Evolutionary conservation across 2,113 vertebrate genomes (phyloP), one percentile per base, ranked within the genome.

Genomic region (Beaufortia kweichowensis): DNA sequence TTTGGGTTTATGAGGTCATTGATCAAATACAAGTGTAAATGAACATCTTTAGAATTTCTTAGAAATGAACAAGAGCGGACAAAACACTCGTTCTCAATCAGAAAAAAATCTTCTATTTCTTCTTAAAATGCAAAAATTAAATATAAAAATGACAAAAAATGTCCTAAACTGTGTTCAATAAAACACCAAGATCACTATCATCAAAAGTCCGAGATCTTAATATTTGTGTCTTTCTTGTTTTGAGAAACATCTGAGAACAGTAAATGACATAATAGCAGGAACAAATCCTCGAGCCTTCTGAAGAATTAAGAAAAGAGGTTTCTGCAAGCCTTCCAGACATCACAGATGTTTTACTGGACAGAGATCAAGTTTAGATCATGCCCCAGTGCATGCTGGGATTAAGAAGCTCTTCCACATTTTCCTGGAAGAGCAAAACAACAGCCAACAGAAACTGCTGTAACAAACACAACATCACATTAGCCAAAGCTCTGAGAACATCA

Each of bases 311-410:
- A 66, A 41, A 65, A 4, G 0, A 43, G 1, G 26, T 50, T 48
- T 50, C 26, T 50, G 43, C 29, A 67, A 31, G 43, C 65, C 12
- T 6, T 17, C 65, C 65, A 67, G 26, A 50, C 10, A 0, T 2
- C 43, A 28, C 65, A 67, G 17, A 67, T 50, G 65, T 67, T 67
- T 26, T 11, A 12, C 5, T 9, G 65, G 65, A 67, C 17, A 50
- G 10, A 31, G 17, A 21, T 24, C 26, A 14, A 7, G 6, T 53
- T 19, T 53, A 21, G 4, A 53, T 19, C 19, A 53, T 53, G 6
- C 21, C 48, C 48, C 48, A 53, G 43, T 31, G 65, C 65, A 53
- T 1, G 17, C 17, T 9, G 41, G 65, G 65, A 68, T 53, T 21
- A 10, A 68, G 1, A 23, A 66, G 24, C 21, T 14, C 24, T 43